These are phyloP conservation scores for Harpegnathos saltator DNA, from an alignment of 1,140 invertebrate genomes.

Conservation along the genomic window DNA sequence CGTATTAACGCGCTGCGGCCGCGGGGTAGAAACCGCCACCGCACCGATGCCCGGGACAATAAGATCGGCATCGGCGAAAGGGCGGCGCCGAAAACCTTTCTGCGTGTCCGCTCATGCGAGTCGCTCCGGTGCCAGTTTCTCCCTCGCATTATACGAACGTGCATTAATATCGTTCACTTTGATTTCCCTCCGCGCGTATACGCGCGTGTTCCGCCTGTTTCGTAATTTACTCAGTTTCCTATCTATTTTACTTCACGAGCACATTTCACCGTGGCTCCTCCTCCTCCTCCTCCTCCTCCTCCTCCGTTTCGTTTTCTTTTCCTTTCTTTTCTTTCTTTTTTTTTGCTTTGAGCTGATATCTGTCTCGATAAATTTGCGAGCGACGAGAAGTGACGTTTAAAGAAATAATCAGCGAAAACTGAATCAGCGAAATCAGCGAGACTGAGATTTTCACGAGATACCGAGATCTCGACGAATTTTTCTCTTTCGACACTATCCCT, in stretches of 20 bases:
- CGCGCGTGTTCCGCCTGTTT: constrained; percentile 1
- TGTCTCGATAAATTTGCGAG: no score
- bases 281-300: no score
- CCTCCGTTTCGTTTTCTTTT: no score
- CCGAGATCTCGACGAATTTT: not conserved
- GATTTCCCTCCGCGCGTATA: constrained; percentile 12
- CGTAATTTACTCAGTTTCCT: constrained; percentile 24
- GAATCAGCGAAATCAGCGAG: no score
- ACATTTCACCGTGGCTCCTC: no score
- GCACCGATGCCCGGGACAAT: constrained; percentile 60
- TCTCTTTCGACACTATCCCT: not conserved
- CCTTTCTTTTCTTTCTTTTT: no score
- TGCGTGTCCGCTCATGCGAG: constrained; percentile 5
- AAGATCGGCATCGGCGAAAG: constrained; percentile 62
- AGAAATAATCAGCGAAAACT: no score
- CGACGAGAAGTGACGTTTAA: no score
- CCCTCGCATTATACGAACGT: constrained; percentile 23
- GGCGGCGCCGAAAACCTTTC: constrained; percentile 61
- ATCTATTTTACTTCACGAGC: not conserved
- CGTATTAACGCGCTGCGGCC: constrained; percentile 67
- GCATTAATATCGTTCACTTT: not conserved
- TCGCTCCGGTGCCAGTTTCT: not conserved
- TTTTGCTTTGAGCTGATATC: no score
- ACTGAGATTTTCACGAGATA: not conserved
- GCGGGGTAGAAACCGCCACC: constrained; percentile 74